These are phyloP conservation scores for Falco rusticolus DNA, from an alignment of 2,797 vertebrate genomes.

Conservation along the genomic window DNA sequence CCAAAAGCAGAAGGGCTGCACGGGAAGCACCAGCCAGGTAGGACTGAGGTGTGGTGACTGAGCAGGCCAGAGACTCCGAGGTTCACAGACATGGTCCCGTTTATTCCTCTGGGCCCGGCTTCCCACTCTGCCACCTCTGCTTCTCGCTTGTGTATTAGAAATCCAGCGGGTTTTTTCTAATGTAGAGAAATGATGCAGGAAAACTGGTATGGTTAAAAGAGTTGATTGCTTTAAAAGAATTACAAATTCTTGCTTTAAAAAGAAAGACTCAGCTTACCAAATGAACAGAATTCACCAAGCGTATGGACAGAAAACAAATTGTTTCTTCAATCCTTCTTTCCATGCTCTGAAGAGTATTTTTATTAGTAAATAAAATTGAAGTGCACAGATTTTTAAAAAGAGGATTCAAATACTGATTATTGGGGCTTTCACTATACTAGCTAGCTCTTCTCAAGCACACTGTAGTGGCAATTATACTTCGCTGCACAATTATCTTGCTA, in stretches of 20 bases:
- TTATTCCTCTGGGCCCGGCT: neutral
- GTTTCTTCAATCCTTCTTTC: neutral
- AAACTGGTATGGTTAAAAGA: neutral
- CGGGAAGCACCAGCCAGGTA: neutral
- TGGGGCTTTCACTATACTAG: neutral
- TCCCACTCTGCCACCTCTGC: neutral
- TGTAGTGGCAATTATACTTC: neutral
- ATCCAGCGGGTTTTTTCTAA: neutral
- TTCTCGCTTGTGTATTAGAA: neutral
- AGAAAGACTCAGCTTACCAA: neutral
- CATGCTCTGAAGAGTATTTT: neutral
- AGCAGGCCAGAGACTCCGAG: neutral
- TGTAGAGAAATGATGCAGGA: neutral
- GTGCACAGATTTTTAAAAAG: neutral
- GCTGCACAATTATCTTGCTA: neutral
- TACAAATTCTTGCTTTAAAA: neutral
- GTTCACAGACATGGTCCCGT: neutral
- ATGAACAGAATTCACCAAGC: neutral
- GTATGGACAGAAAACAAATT: neutral
- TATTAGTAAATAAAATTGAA: neutral
- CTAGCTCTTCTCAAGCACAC: neutral
- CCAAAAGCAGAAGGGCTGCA: neutral
- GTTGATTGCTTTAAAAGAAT: neutral
- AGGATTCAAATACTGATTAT: neutral
- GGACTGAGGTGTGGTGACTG: neutral